Percentiles rank a stretch among this genome's conserved stretches.
Conservation (phyloP, 2,888 invertebrate species). For the Euzetes globulus region DNA sequence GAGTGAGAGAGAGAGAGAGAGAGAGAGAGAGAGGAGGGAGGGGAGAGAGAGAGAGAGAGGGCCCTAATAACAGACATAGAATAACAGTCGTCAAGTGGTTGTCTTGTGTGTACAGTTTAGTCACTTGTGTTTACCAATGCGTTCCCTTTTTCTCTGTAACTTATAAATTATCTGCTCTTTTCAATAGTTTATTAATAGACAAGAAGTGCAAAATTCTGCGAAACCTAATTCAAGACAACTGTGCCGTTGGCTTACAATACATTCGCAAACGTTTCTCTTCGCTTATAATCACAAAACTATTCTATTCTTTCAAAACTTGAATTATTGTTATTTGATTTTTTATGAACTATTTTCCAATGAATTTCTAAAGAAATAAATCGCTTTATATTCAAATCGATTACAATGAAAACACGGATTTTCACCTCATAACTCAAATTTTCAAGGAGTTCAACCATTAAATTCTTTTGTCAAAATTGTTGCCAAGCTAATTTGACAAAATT, state of each 20-base stretch:
- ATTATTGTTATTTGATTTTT: not conserved
- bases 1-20: not conserved
- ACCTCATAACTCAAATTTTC: too few species aligned
- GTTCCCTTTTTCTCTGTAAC: conserved; percentile 14
- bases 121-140: conserved; percentile 11
- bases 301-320: not conserved
- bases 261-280: not conserved
- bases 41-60: conserved; percentile 5
- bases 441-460: too few species aligned
- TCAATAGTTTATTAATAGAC: not conserved
- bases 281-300: not conserved
- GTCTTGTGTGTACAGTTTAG: not conserved
- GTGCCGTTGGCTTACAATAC: not conserved
- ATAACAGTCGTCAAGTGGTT: conserved; percentile 11
- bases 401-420: too few species aligned
- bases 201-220: not conserved
- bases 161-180: not conserved
- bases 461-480: too few species aligned
- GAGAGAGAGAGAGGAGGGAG: not conserved
- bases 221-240: conserved; percentile 15
- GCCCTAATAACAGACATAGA: not conserved
- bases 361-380: too few species aligned
- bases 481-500: too few species aligned
- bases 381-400: too few species aligned
- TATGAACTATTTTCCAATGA: too few species aligned